Percentiles rank a stretch among this genome's conserved stretches.
These are phyloP conservation scores for Dasypolia templi DNA, from an alignment of 2,888 invertebrate species.

Conservation along the genomic window DNA sequence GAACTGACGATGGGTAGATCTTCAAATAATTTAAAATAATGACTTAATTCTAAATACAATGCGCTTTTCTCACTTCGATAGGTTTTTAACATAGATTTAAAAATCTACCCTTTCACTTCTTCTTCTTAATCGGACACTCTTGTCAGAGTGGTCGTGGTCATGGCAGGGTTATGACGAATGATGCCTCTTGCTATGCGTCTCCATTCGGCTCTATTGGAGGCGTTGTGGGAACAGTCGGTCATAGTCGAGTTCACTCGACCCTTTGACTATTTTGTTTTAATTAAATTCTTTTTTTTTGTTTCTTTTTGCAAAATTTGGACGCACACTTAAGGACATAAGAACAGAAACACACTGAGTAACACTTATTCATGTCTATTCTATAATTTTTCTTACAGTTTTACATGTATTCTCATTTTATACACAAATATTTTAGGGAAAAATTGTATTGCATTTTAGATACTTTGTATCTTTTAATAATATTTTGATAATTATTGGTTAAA, in stretches of 20 bases:
- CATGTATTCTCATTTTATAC: conserved; percentile 69
- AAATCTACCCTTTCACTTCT: conserved; percentile 31
- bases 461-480: conserved; percentile 44
- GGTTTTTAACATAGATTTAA: conserved; percentile 15
- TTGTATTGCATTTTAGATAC: conserved; percentile 48
- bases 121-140: no score
- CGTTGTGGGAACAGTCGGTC: no score
- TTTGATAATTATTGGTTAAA: conserved; percentile 4
- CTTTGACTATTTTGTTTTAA: no score
- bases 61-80: conserved; percentile 47
- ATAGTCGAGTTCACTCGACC: no score
- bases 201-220: no score
- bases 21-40: conserved; percentile 27
- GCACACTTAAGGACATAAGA: conserved; percentile 74
- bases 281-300: background rate
- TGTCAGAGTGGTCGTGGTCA: no score
- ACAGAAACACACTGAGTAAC: conserved; percentile 73
- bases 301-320: conserved; percentile 54
- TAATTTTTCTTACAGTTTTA: conserved; percentile 76
- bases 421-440: conserved; percentile 59
- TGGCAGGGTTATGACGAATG: no score
- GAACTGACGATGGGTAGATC: conserved; percentile 13
- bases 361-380: conserved; percentile 78
- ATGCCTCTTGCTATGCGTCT: no score
- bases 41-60: conserved; percentile 53